Percentiles rank a stretch among this genome's conserved stretches.
Conservation (phyloP, 2,888 invertebrate species). For the Cataglyphis altisquamis region DNA sequence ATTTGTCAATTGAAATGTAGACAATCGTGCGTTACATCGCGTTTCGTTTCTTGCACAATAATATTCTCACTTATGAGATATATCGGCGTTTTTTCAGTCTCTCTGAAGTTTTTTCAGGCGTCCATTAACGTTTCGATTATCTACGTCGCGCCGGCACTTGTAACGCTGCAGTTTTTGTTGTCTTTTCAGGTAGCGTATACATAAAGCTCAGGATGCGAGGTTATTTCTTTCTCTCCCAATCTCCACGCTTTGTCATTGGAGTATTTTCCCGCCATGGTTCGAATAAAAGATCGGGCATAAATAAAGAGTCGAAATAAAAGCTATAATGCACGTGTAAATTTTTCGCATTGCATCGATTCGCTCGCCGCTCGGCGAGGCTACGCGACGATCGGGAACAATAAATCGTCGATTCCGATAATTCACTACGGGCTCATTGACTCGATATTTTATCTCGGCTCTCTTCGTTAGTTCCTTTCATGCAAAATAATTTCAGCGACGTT, state of each 20-base stretch:
- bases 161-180: constrained; percentile 50
- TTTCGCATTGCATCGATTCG: constrained; percentile 38
- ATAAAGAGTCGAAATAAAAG: constrained; percentile 45
- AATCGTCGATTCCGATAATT: constrained; percentile 48
- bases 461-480: constrained; percentile 39
- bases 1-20: constrained; percentile 60
- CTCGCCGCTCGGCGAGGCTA: neutral
- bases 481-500: constrained; percentile 17
- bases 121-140: constrained; percentile 78
- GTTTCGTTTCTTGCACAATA: constrained; percentile 10
- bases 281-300: constrained; percentile 35
- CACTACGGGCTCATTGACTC: constrained; percentile 32
- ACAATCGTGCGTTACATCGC: constrained; percentile 35
- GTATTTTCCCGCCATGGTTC: constrained; percentile 12
- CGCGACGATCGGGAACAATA: constrained; percentile 41
- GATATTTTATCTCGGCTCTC: constrained; percentile 39
- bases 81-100: constrained; percentile 58
- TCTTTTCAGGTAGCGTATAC: constrained; percentile 38
- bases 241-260: constrained; percentile 32
- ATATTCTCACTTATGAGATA: constrained; percentile 50
- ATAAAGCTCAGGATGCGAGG: constrained; percentile 29
- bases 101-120: constrained; percentile 62
- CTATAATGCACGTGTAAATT: constrained; percentile 53
- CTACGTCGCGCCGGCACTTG: constrained; percentile 72
- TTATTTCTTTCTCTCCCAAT: constrained; percentile 37